Conservation (phyloP, 2,888 invertebrate species). For the Argyresthia goedartella region DNA sequence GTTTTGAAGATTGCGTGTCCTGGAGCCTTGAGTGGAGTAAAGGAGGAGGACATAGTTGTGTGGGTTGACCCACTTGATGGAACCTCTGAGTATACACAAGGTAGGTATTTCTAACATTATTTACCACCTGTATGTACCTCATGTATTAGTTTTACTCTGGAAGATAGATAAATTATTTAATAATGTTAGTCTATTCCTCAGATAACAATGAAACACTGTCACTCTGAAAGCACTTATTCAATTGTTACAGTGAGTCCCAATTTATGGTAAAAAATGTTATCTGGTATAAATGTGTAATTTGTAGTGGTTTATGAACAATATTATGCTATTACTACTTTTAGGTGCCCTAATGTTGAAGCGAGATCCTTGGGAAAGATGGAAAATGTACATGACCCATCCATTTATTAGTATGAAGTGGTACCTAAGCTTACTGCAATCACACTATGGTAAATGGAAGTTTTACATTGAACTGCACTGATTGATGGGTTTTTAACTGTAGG, state of each 20-base stretch:
- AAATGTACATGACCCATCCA: slow-evolving; percentile 65
- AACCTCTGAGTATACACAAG: slow-evolving; percentile 97
- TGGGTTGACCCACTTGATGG: slow-evolving; percentile 99
- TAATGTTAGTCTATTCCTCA: no score
- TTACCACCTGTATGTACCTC: no score
- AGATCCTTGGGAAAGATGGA: slow-evolving; percentile 68
- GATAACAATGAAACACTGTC: no score
- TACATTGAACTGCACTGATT: slow-evolving; percentile 9
- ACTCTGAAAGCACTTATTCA: no score
- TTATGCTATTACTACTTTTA: slow-evolving; percentile 35
- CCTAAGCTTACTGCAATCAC: slow-evolving; percentile 65
- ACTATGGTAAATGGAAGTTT: slow-evolving; percentile 57
- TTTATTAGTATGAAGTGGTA: slow-evolving; percentile 69
- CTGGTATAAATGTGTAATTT: not conserved
- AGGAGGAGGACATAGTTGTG: slow-evolving; percentile 88
- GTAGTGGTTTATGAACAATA: not conserved
- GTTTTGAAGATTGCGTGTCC: slow-evolving; percentile 78
- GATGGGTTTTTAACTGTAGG: slow-evolving; percentile 5
- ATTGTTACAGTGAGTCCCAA: no score
- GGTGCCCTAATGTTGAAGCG: slow-evolving; percentile 70
- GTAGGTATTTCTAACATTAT: slow-evolving; percentile 33
- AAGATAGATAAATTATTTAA: no score
- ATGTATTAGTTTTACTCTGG: no score
- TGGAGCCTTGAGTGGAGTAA: slow-evolving; percentile 69
- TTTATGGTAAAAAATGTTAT: not conserved